Evolutionary conservation across 92 coral and sea anemone species (phyloP), one percentile per base, ranked within the genome.

Genomic region (Porites rus): DNA sequence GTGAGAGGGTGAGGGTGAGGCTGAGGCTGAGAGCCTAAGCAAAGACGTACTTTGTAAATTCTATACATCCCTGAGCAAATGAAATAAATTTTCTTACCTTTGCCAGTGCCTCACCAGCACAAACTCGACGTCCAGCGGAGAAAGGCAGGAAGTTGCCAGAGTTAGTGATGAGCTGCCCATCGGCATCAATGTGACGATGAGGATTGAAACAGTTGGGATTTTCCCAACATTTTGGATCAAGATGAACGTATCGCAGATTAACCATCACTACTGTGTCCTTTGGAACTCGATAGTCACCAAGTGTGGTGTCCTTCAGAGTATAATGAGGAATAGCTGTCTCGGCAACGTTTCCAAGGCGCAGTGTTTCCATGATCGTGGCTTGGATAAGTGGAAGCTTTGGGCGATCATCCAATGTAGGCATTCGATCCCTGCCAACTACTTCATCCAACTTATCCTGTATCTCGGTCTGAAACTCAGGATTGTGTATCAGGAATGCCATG

Each of bases 91-190:
- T 62, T 62, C 19, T 51, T 51, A 85, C 83, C 78, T 92, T 92
- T 62, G 94, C 92, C 68, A 92, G 63, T 12, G 92, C 67, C 54
- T 88, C 89, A 9, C 94, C 94, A 8, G 90, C 88, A 69, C 94
- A 92, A 79, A 92, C 92, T 6, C 98, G 90, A 22, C 94, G 86
- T 16, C 96, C 98, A 59, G 94, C 96, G 22, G 92, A 77, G 85
- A 92, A 94, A 2, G 98, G 98, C 9, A 90, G 78, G 22, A 87
- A 91, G 79, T 90, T 94, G 10, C 90, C 90, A 43, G 83, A 77
- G 65, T 79, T 86, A 73, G 86, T 86, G 8, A 86, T 62, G 14
- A 86, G 80, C 63, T 79, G 61, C n/a, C 86, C 90, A 79, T 72
- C 24, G 7, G 78, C 24, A 70, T 86, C 90, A 63, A 86, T 69